phyloP scores from a whole-genome alignment of 2,113 vertebrate species.

The Odocoileus virginianus region DNA sequence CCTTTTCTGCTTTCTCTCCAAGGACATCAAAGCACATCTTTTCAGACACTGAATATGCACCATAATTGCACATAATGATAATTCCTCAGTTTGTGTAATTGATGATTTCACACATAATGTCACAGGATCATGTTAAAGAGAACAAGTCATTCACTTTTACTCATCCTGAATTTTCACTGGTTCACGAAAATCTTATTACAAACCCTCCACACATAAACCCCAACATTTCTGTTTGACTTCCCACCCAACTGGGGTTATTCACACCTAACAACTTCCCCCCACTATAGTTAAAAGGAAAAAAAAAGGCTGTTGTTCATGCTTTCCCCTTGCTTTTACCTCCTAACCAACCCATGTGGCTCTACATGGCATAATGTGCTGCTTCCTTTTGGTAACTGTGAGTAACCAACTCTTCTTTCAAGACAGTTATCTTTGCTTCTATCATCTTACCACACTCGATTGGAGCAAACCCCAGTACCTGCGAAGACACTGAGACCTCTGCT shows the following conservation, averaged over 20 bases:
- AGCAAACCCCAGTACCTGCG: not conserved
- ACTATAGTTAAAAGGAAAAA: not conserved
- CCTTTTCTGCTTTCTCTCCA: not conserved
- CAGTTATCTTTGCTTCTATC: not conserved
- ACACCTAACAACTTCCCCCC: not conserved
- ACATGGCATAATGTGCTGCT: fast-evolving
- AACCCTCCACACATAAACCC: not conserved
- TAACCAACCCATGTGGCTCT: not conserved
- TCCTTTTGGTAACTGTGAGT: not conserved
- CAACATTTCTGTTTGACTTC: not conserved
- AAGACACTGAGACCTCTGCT: not conserved
- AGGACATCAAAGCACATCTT: not conserved
- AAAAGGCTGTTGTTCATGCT: not conserved
- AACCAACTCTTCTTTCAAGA: not conserved
- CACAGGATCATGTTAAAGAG: not conserved
- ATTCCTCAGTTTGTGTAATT: not conserved
- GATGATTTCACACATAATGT: not conserved
- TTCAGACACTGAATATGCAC: not conserved
- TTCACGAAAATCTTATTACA: not conserved
- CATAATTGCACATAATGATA: not conserved
- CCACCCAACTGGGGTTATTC: no score
- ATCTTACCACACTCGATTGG: not conserved
- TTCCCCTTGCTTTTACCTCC: not conserved
- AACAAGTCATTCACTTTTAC: not conserved
- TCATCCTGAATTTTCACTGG: not conserved